Percentiles rank a stretch among this genome's conserved stretches.
phyloP scores from a whole-genome alignment of 2,113 vertebrate species.

The Lasiurus borealis region DNA sequence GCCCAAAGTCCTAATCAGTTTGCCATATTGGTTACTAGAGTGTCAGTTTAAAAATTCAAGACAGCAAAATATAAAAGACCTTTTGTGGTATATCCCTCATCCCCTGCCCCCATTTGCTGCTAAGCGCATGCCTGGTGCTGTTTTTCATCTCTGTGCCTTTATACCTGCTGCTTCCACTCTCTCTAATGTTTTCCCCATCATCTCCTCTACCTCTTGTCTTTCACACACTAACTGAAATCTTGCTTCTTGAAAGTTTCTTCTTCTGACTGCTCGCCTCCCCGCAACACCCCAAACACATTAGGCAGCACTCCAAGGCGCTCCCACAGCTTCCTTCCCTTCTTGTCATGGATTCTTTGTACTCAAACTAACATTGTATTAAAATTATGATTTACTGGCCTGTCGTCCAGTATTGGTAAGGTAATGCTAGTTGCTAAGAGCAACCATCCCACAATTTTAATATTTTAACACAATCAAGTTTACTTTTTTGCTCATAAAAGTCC shows the following conservation, averaged over 20 bases:
- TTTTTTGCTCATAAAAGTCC: neutral
- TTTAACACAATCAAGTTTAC: conserved; percentile 32
- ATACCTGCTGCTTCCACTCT: neutral
- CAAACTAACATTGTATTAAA: neutral
- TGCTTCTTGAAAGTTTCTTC: neutral
- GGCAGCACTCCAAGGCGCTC: neutral
- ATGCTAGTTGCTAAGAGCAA: neutral
- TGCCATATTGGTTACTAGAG: neutral
- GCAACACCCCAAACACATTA: neutral
- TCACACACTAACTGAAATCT: neutral
- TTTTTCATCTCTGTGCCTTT: neutral
- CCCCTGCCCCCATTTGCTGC: neutral
- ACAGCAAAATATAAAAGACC: neutral
- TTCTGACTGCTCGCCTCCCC: neutral
- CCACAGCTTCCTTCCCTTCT: neutral
- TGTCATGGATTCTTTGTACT: neutral
- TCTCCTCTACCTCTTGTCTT: neutral
- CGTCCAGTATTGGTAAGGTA: neutral
- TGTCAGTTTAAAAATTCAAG: neutral
- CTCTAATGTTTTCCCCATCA: neutral
- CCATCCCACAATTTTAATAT: neutral
- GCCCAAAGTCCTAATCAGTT: neutral
- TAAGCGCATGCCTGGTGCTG: neutral
- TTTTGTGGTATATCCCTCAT: neutral
- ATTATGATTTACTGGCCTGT: neutral